A percentile compares a stretch with the other conserved stretches of the same genome.
Conservation (phyloP, 2,888 invertebrate species). For the Antheraea yamamai region DNA sequence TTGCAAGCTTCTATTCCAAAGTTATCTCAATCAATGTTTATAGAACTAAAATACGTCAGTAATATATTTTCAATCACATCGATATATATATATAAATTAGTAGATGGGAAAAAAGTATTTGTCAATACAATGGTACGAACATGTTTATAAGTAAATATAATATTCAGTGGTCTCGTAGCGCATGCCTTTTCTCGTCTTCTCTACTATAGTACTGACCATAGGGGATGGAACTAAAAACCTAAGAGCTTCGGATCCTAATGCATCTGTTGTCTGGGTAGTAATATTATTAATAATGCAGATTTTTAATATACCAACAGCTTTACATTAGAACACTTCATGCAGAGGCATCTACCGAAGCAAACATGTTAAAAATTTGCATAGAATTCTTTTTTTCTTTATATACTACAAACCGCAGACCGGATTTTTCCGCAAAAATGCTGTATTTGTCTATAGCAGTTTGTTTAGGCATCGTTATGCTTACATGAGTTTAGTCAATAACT, state of each 20-base stretch:
- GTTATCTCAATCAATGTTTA: too few relatives aligned
- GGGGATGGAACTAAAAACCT: conserved; percentile 1
- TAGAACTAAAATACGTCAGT: too few relatives aligned
- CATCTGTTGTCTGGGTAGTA: conserved; percentile 22
- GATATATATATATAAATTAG: not conserved
- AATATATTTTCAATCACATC: too few relatives aligned
- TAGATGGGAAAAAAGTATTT: not conserved
- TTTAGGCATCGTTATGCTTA: conserved; percentile 29
- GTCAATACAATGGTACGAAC: not conserved
- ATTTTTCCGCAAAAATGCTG: conserved; percentile 25
- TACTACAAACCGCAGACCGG: conserved; percentile 29
- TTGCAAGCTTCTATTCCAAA: too few relatives aligned
- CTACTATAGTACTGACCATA: not conserved
- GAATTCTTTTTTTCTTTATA: conserved; percentile 15
- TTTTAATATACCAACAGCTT: conserved; percentile 18
- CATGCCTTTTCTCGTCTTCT: conserved; percentile 3
- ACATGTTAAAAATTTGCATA: conserved; percentile 31
- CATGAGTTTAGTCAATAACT: conserved; percentile 1
- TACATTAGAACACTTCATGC: not conserved
- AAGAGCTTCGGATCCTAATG: not conserved
- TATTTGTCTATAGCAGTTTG: conserved; percentile 27
- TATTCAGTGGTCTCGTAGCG: not conserved
- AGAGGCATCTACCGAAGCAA: not conserved
- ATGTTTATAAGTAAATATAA: conserved; percentile 7
- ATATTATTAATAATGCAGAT: conserved; percentile 33